Evolutionary conservation across 2,113 vertebrate genomes (phyloP), one percentile per base, ranked within the genome.

Genomic region (Oenanthe oenanthe): DNA sequence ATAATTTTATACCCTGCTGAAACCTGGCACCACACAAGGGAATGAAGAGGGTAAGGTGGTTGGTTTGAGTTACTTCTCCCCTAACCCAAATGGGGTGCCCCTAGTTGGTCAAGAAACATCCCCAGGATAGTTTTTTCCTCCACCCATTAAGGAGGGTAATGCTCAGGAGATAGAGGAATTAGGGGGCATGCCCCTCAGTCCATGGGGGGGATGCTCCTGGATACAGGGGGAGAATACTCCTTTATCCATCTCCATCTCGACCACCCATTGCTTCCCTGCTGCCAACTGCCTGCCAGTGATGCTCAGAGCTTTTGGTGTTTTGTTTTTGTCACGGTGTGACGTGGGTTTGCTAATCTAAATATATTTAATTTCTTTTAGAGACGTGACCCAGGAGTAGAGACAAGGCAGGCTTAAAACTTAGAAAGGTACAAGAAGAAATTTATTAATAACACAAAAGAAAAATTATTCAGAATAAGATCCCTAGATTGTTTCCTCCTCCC

Each of bases 1-100:
- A 95, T 96, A 97, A 97, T 96, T 96, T 79, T 47, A 57, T 73
- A 97, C 97, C 97, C 97, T 96, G 97, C 97, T 98, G 98, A 98
- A 98, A 98, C 97, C 94, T 97, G 98, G 50, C 50, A 66, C 48
- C 26, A 79, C 50, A 47, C 12, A 19, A 79, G 42, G 24, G 34
- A 58, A 17, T 2, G 24, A 71, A 67, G 28, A 18, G 47, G 54
- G 51, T 48, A 38, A 25, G 17, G 29, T 68, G n/a, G 31, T 68
- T 74, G 26, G 93, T 94, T 96, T 94, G 48, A 80, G 84, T 95
- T 95, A 97, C 95, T 96, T 98, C 94, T 84, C 73, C 91, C 71
- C 79, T 72, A 95, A 81, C 77, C 90, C 43, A 48, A 72, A 88
- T 4, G 17, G 17, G n/a, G 58, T 48, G 22, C 10, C 20, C 17